phyloP scores from a whole-genome alignment of 2,888 invertebrate genomes.

The Drosophila demipolita region DNA sequence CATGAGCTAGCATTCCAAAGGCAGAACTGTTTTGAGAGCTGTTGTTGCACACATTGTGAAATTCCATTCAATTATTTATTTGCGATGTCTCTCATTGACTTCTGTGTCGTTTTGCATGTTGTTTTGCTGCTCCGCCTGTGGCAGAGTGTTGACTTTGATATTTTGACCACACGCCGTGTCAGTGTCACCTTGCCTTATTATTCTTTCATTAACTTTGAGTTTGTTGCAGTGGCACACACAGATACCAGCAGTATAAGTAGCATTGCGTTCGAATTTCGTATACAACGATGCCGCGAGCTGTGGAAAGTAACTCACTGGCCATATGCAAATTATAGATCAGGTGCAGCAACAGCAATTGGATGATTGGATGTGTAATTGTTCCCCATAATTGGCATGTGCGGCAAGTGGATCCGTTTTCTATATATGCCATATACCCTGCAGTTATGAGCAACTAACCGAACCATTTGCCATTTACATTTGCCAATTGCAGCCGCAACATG shows the following conservation, averaged over 20 bases:
- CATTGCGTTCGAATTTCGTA: constrained; percentile 32
- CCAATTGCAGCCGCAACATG: constrained; percentile 60
- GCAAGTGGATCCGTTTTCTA: constrained; percentile 74
- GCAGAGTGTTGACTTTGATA: constrained; percentile 44
- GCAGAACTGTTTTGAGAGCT: constrained; percentile 53
- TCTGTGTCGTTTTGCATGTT: constrained; percentile 48
- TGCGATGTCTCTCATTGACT: constrained; percentile 56
- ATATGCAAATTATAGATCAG: constrained; percentile 76
- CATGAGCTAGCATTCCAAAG: constrained; percentile 8
- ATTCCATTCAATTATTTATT: constrained; percentile 57
- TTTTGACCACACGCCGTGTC: constrained; percentile 67
- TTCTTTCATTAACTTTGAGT: constrained; percentile 72
- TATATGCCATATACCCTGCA: constrained; percentile 71
- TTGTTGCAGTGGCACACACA: constrained; percentile 29
- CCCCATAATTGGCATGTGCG: constrained; percentile 72
- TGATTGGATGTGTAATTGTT: constrained; percentile 64
- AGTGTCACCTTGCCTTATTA: constrained; percentile 70
- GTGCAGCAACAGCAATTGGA: constrained; percentile 65
- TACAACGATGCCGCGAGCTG: constrained; percentile 71
- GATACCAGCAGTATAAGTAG: not conserved
- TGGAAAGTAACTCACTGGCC: constrained; percentile 78
- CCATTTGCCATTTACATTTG: constrained; percentile 65
- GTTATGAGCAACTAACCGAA: constrained; percentile 77
- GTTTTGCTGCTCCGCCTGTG: constrained; percentile 26
- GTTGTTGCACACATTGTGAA: constrained; percentile 42